These are phyloP conservation scores for Edolisoma coerulescens DNA, from an alignment of 2,113 vertebrate genomes.

Conservation along the genomic window DNA sequence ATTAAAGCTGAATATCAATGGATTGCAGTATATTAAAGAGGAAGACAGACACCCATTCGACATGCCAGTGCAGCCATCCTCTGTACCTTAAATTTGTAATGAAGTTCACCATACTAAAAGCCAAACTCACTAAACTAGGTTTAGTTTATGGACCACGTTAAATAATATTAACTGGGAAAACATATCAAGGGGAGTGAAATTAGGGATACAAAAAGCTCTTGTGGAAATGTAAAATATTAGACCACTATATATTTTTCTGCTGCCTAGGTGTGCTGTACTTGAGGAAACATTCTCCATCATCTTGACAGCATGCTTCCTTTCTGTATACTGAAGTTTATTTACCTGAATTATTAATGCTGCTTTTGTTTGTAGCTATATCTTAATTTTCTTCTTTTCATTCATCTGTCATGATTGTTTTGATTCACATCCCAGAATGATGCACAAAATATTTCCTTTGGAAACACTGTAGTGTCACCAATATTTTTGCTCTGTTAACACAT, in stretches of 20 bases:
- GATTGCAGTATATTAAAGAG: neutral
- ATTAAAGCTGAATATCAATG: slow-evolving; percentile 22
- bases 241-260: slow-evolving; percentile 41
- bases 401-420: slow-evolving; percentile 72
- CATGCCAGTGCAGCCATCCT: neutral
- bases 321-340: slow-evolving; percentile 72
- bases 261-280: slow-evolving; percentile 42
- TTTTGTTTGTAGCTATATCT: slow-evolving; percentile 73
- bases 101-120: neutral
- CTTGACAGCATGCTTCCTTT: slow-evolving; percentile 68
- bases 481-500: slow-evolving; percentile 71
- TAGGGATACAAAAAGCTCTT: slow-evolving; percentile 36
- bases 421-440: slow-evolving; percentile 63
- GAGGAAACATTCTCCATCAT: slow-evolving; percentile 64
- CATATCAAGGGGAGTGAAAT: slow-evolving; percentile 22
- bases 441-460: slow-evolving; percentile 72
- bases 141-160: slow-evolving; percentile 15
- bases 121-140: neutral
- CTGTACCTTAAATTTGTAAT: neutral
- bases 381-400: slow-evolving; percentile 74
- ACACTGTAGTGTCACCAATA: slow-evolving; percentile 55
- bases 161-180: slow-evolving; percentile 36
- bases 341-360: slow-evolving; percentile 76
- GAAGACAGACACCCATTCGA: neutral
- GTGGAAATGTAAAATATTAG: slow-evolving; percentile 43